Evolutionary conservation across 1,140 invertebrate species (phyloP).

Genomic region (Apocrypta bakeri): DNA sequence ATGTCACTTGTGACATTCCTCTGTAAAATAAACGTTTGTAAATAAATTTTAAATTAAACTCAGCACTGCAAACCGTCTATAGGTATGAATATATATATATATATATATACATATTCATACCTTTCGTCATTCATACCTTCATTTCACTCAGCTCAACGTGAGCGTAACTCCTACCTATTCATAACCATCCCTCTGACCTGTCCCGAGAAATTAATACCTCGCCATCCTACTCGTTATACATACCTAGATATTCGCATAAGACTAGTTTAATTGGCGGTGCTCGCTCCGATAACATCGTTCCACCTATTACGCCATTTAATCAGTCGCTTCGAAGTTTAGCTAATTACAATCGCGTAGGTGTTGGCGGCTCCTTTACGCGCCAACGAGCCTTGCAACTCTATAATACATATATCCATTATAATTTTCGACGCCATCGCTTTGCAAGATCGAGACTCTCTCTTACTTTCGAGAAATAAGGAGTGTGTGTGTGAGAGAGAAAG

Average conservation of each 20-base stretch:
- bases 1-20: constrained; percentile 49
- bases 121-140: neutral
- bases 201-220: neutral
- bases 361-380: neutral
- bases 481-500: too few relatives aligned
- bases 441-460: constrained; percentile 5
- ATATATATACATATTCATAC: constrained; percentile 12
- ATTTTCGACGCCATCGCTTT: neutral
- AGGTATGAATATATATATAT: too few relatives aligned
- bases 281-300: constrained; percentile 26
- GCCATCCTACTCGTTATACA: neutral
- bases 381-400: neutral
- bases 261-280: constrained; percentile 43
- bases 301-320: constrained; percentile 32
- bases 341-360: neutral
- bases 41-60: constrained; percentile 60
- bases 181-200: neutral
- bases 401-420: neutral
- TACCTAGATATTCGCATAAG: neutral
- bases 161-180: neutral
- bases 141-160: too few relatives aligned
- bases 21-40: constrained; percentile 68
- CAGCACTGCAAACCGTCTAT: too few relatives aligned
- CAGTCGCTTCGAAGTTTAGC: neutral
- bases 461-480: constrained; percentile 15